Conservation (phyloP, 2,888 invertebrate genomes). For the Xylota segnis region DNA sequence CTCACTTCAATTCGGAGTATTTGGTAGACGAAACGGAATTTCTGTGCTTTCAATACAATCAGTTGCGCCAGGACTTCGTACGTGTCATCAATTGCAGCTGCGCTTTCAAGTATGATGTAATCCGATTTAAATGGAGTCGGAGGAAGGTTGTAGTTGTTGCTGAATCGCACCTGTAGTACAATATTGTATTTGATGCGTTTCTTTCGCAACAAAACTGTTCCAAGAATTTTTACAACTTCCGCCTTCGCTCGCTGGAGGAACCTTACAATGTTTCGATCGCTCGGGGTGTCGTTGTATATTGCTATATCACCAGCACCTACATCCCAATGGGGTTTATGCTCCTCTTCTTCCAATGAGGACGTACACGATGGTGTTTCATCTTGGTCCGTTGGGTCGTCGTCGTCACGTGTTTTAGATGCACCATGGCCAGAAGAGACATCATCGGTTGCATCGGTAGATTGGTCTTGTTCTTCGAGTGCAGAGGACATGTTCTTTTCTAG, state of each 20-base stretch:
- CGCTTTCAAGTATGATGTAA: slow-evolving; percentile 16
- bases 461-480: neutral
- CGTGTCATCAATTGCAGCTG: slow-evolving; percentile 1
- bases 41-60: neutral
- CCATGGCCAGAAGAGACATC: neutral
- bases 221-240: neutral
- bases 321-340: slow-evolving; percentile 12
- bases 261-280: neutral
- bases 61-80: neutral
- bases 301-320: slow-evolving; percentile 4
- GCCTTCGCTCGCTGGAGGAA: neutral
- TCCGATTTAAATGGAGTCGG: neutral
- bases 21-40: neutral
- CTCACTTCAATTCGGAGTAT: slow-evolving; percentile 8
- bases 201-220: neutral
- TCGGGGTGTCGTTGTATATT: slow-evolving; percentile 9
- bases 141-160: neutral
- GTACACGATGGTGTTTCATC: slow-evolving; percentile 2
- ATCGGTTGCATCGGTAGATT: neutral
- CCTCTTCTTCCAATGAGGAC: slow-evolving; percentile 1
- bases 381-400: neutral
- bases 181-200: slow-evolving; percentile 10
- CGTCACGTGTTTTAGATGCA: neutral
- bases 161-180: slow-evolving; percentile 1
- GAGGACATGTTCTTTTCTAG: neutral